Evolutionary conservation across 2,797 vertebrate species (phyloP).

Genomic region (Sebastolobus altivelis): DNA sequence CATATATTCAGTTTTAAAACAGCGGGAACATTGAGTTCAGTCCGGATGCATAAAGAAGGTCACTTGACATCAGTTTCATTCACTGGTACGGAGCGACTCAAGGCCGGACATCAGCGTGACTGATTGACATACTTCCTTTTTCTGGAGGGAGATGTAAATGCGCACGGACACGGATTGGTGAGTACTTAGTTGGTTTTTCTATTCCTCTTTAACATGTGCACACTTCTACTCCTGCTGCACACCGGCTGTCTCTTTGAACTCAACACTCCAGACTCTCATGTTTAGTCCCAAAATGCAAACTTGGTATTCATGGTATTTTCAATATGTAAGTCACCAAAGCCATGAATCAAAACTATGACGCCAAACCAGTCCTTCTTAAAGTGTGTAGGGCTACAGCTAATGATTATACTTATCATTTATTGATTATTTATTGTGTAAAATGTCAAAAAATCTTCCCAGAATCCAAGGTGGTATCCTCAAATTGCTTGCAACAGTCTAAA

Average conservation of each 20-base stretch:
- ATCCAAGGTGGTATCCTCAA: background rate
- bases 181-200: constrained; percentile 16
- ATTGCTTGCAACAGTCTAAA: background rate
- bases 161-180: constrained; percentile 14
- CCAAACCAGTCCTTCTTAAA: background rate
- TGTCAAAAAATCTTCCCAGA: background rate
- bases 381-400: background rate
- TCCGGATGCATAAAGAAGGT: constrained; percentile 20
- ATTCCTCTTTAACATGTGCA: background rate
- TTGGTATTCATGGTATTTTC: constrained; percentile 22
- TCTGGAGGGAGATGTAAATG: constrained; percentile 10
- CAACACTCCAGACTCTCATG: background rate
- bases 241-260: background rate
- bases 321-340: constrained; percentile 11
- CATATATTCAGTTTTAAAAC: constrained; percentile 22
- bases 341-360: constrained; percentile 11
- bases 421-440: background rate
- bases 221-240: background rate
- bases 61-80: constrained; percentile 35
- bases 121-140: constrained; percentile 24
- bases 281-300: constrained; percentile 10
- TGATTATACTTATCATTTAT: background rate
- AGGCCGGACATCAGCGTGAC: constrained; percentile 28
- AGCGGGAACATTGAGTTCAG: constrained; percentile 22
- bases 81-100: constrained; percentile 5